A percentile compares a stretch with the other conserved stretches of the same genome.
These are phyloP conservation scores for Prosapia bicincta DNA, from an alignment of 2,888 invertebrate species.

Conservation along the genomic window DNA sequence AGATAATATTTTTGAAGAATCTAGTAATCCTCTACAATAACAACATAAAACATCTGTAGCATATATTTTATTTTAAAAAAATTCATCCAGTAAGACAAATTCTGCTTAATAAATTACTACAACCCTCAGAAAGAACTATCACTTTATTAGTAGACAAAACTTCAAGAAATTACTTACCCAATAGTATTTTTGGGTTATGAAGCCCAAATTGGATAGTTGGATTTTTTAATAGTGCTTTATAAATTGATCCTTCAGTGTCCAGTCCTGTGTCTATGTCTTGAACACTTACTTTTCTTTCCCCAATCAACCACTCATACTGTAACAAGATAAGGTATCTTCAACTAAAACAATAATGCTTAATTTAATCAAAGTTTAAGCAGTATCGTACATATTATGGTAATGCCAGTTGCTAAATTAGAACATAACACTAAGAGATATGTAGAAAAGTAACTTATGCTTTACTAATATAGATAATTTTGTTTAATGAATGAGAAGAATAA, in stretches of 20 bases:
- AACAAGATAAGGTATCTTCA: background rate
- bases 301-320: conserved; percentile 59
- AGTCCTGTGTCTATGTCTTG: conserved; percentile 58
- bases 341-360: background rate
- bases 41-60: no score
- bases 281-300: conserved; percentile 53
- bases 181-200: conserved; percentile 60
- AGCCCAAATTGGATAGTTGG: conserved; percentile 62
- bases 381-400: no score
- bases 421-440: no score
- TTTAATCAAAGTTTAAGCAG: background rate
- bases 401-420: no score
- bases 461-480: no score
- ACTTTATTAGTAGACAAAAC: background rate
- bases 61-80: no score
- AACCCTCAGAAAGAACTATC: background rate
- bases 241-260: conserved; percentile 57
- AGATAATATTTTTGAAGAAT: no score
- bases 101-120: no score
- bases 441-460: no score
- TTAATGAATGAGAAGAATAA: no score
- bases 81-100: no score
- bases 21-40: no score
- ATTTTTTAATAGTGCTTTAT: conserved; percentile 60
- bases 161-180: conserved; percentile 47